Percentiles rank a stretch among this genome's conserved stretches.
These are phyloP conservation scores for Leptinotarsa undecemlineata DNA, from an alignment of 1,140 invertebrate species.

Conservation along the genomic window DNA sequence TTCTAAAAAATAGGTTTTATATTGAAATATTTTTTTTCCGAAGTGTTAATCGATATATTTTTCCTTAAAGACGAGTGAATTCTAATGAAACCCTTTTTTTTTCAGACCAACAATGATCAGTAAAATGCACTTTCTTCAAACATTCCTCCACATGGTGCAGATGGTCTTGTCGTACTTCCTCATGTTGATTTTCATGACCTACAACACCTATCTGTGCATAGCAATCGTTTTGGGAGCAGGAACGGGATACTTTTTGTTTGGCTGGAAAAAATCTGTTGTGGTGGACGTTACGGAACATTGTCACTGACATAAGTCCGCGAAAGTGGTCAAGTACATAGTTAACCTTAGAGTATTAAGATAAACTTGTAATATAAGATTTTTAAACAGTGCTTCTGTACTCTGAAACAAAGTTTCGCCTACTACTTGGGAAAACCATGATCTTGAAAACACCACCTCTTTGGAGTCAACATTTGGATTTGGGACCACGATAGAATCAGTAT, in stretches of 20 bases:
- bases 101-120: constrained; percentile 79
- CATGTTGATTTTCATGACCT: constrained; percentile 99
- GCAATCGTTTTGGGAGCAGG: constrained; percentile 88
- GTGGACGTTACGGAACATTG: constrained; percentile 95
- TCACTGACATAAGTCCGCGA: constrained; percentile 64
- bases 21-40: too few species aligned
- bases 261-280: constrained; percentile 87
- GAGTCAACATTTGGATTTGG: too few species aligned
- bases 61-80: too few species aligned
- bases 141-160: constrained; percentile 86
- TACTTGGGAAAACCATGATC: background rate
- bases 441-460: too few species aligned
- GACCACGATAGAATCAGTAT: too few species aligned
- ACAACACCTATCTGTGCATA: constrained; percentile 92
- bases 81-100: constrained; percentile 31
- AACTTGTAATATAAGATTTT: constrained; percentile 14
- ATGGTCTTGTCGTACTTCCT: constrained; percentile 89
- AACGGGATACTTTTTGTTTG: constrained; percentile 91
- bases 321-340: constrained; percentile 23
- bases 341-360: constrained; percentile 24
- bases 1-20: too few species aligned
- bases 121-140: constrained; percentile 81
- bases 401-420: background rate
- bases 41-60: too few species aligned
- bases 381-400: background rate